Evolutionary conservation across 2,113 vertebrate species (phyloP), one percentile per base, ranked within the genome.

Genomic region (Sigmodon hispidus): DNA sequence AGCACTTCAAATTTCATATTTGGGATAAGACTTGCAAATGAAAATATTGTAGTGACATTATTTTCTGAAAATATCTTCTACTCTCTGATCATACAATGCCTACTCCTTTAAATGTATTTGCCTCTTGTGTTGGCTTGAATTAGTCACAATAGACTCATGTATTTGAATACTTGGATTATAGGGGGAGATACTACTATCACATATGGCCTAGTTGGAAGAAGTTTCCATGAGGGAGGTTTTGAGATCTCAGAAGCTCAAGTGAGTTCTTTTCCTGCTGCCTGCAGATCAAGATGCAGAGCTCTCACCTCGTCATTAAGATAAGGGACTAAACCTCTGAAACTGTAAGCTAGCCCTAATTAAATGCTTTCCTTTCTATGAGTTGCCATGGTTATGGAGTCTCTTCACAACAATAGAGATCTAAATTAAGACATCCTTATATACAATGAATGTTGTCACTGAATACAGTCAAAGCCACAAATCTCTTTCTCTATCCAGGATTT

Each of bases 1-100:
- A 87, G 73, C 15, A 93, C 15, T 84, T 87, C 84, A 95, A 19
- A 92, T 55, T 93, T 92, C 40, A 72, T 61, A 24, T 59, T 91
- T 92, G 13, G 40, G n/a, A 79, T 50, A 90, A 63, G 40, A 87
- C 36, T 45, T 91, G 45, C 26, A 83, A 77, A 72, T 45, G 45
- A 67, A 57, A 43, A 59, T 89, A 79, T 61, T 61, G 61, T 2
- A 69, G 34, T 26, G 26, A 86, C 45, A 91, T 22, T 36, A 48
- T 89, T 92, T 93, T 63, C 83, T 81, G 31, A 86, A 88, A 36
- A 31, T 21, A 15, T 73, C 40, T 93, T 52, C 57, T 45, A 72
- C 34, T 16, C 11, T 70, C 45, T 86, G 85, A 9, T 63, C n/a
- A 73, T 63, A 29, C 21, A 26, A 11, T 48, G 3, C 70, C 24